phyloP scores from a whole-genome alignment of 2,113 vertebrate genomes.

The Diadophis punctatus region DNA sequence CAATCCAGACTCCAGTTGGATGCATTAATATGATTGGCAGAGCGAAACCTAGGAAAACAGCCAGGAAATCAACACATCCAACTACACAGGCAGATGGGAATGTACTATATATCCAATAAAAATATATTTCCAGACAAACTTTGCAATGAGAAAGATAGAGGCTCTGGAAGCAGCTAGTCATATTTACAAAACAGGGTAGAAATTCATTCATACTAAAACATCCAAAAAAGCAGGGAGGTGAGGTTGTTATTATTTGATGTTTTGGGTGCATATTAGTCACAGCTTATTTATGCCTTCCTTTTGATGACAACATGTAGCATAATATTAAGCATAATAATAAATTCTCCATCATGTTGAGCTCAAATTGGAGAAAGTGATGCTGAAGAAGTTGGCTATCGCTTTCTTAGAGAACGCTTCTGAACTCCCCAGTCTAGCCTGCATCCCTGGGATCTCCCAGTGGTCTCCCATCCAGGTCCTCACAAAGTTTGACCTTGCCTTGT shows the following conservation, averaged over 20 bases:
- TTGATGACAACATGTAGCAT: background rate
- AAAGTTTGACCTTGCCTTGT: background rate
- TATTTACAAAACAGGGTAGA: background rate
- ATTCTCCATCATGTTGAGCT: background rate
- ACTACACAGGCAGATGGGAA: background rate
- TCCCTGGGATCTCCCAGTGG: background rate
- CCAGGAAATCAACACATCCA: background rate
- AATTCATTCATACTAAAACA: background rate
- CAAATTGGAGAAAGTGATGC: background rate
- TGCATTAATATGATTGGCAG: background rate
- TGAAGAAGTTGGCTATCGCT: background rate
- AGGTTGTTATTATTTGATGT: background rate
- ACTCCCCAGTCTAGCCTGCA: background rate
- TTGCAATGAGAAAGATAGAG: background rate
- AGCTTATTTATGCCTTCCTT: background rate
- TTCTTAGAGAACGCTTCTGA: background rate
- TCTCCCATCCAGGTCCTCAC: background rate
- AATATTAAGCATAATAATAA: background rate
- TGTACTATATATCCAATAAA: background rate
- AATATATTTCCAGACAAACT: background rate
- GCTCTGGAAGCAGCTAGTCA: background rate
- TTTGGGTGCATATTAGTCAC: background rate
- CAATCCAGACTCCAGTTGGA: background rate
- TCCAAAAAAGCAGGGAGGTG: background rate
- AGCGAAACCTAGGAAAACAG: background rate